These are phyloP conservation scores for Anarhynchus alexandrinus DNA, from an alignment of 2,113 vertebrate genomes.

Conservation along the genomic window DNA sequence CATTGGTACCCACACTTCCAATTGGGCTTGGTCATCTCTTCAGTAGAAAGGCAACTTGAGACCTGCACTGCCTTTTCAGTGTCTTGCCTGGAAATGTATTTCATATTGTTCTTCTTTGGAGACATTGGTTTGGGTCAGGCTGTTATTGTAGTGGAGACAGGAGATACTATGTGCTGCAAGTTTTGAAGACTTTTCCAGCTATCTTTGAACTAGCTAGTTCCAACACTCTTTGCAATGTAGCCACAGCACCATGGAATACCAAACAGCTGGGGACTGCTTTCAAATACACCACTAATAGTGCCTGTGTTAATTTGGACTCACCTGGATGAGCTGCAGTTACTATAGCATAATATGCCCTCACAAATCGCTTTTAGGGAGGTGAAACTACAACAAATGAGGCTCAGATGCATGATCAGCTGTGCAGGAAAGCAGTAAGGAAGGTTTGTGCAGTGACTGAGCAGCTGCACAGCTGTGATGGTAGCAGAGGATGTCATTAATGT, in stretches of 20 bases:
- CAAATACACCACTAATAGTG: background rate
- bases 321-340: fast-evolving
- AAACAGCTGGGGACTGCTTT: background rate
- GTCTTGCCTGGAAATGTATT: background rate
- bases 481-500: background rate
- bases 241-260: background rate
- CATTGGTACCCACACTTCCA: background rate
- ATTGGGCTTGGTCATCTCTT: background rate
- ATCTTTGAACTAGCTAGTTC: background rate
- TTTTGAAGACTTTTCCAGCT: background rate
- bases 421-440: background rate
- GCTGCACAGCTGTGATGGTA: background rate
- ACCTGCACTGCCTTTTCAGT: background rate
- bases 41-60: background rate
- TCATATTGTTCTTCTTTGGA: background rate
- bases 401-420: background rate
- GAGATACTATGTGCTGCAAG: background rate
- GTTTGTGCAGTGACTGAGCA: background rate
- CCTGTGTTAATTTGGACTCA: background rate
- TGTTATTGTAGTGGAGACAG: background rate
- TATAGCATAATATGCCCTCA: background rate
- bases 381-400: background rate
- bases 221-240: background rate
- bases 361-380: background rate
- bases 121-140: background rate